Percentiles rank a stretch among this genome's conserved stretches.
Conservation (phyloP, 2,113 vertebrate species). For the Sebastes fasciatus region DNA sequence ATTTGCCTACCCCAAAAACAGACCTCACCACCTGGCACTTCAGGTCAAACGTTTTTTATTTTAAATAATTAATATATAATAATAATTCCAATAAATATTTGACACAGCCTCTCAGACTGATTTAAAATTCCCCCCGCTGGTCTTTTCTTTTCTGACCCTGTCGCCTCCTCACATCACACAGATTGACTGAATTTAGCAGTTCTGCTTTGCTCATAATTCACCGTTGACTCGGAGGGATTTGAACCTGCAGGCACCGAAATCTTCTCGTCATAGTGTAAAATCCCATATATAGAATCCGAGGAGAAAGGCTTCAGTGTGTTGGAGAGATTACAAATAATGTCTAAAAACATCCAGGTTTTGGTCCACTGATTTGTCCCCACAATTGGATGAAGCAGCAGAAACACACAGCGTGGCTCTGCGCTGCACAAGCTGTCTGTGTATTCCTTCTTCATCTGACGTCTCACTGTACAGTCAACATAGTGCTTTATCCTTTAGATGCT, state of each 20-base stretch:
- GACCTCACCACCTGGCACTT: not conserved
- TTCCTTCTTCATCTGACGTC: constrained; percentile 30
- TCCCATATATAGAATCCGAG: not conserved
- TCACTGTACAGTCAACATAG: constrained; percentile 2
- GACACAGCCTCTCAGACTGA: not conserved
- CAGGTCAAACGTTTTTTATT: not conserved
- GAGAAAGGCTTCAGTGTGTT: not conserved
- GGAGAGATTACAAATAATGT: constrained; percentile 7
- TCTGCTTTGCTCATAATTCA: constrained; percentile 9
- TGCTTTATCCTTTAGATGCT: constrained; percentile 61
- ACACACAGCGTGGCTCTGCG: not conserved
- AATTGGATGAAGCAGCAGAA: constrained; percentile 28
- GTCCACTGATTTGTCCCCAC: constrained; percentile 10
- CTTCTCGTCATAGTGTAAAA: constrained; percentile 1
- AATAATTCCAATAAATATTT: not conserved
- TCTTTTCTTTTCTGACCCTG: constrained; percentile 23
- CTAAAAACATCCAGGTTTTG: constrained; percentile 32
- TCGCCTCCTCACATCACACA: not conserved
- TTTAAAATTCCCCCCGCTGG: constrained; percentile 1
- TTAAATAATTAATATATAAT: not conserved
- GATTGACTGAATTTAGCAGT: not conserved
- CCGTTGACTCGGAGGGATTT: constrained; percentile 6
- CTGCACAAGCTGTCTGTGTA: constrained; percentile 4
- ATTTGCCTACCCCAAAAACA: not conserved
- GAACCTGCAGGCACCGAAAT: constrained; percentile 10